These are phyloP conservation scores for Synanthedon andrenaeformis DNA, from an alignment of 2,888 invertebrate species.

Conservation along the genomic window DNA sequence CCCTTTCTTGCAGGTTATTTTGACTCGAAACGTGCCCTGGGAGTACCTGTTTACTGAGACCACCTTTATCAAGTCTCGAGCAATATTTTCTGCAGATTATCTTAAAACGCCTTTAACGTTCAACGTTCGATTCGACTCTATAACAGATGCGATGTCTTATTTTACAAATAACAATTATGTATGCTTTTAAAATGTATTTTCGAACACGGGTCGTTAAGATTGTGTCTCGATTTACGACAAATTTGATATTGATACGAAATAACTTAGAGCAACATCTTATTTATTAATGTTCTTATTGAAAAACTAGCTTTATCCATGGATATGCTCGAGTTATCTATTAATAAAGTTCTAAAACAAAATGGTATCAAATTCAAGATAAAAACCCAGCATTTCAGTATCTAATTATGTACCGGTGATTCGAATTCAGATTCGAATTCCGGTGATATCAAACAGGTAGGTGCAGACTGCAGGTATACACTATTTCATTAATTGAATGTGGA, in stretches of 20 bases:
- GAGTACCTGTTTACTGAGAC: conserved; percentile 50
- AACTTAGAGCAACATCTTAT: too few relatives aligned
- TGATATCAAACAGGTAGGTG: too few relatives aligned
- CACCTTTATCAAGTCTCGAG: conserved; percentile 48
- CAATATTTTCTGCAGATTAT: conserved; percentile 61
- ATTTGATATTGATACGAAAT: conserved; percentile 7
- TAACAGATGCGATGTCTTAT: conserved; percentile 52
- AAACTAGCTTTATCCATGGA: too few relatives aligned
- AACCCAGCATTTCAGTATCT: too few relatives aligned
- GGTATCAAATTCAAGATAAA: too few relatives aligned
- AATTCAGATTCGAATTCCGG: too few relatives aligned
- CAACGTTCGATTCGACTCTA: conserved; percentile 31
- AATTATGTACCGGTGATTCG: too few relatives aligned
- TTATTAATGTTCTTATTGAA: too few relatives aligned
- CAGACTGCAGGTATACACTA: too few relatives aligned
- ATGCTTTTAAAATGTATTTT: conserved; percentile 32
- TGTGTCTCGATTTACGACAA: conserved; percentile 12
- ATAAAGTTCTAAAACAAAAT: too few relatives aligned
- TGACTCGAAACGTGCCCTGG: conserved; percentile 56
- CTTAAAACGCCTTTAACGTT: conserved; percentile 50
- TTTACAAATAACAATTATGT: conserved; percentile 54
- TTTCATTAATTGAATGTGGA: too few relatives aligned
- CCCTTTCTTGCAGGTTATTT: conserved; percentile 58
- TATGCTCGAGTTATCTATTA: too few relatives aligned
- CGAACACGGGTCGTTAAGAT: conserved; percentile 26